These are phyloP conservation scores for Hofmannophila pseudospretella DNA, from an alignment of 2,888 invertebrate genomes.

Conservation along the genomic window DNA sequence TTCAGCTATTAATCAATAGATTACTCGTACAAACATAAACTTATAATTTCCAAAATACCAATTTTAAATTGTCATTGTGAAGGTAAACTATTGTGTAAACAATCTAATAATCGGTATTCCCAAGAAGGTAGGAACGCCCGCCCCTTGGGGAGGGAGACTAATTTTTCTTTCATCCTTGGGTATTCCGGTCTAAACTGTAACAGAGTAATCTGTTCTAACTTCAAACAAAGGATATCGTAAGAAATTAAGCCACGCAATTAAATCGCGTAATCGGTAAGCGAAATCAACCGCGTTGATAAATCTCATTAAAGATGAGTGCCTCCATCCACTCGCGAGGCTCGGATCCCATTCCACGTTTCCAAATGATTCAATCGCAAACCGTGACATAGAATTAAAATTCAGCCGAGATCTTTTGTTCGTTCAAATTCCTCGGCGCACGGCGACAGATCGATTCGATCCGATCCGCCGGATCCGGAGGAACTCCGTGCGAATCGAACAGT, in stretches of 20 bases:
- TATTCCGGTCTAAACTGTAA: background rate
- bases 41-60: too few relatives aligned
- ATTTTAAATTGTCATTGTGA: too few relatives aligned
- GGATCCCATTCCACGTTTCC: slow-evolving; percentile 43
- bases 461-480: slow-evolving; percentile 52
- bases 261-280: slow-evolving; percentile 41
- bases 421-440: slow-evolving; percentile 22
- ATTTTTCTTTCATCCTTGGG: too few relatives aligned
- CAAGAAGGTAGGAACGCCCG: too few relatives aligned
- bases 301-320: slow-evolving; percentile 53
- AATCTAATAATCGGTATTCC: too few relatives aligned
- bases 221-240: slow-evolving; percentile 19
- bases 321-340: slow-evolving; percentile 33
- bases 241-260: slow-evolving; percentile 48
- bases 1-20: too few relatives aligned
- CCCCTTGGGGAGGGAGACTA: too few relatives aligned
- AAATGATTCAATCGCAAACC: slow-evolving; percentile 48
- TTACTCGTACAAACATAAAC: too few relatives aligned
- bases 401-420: slow-evolving; percentile 30
- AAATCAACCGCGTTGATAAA: slow-evolving; percentile 54
- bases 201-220: background rate
- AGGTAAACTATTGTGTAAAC: too few relatives aligned
- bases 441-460: slow-evolving; percentile 49
- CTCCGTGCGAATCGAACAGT: slow-evolving; percentile 66
- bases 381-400: slow-evolving; percentile 38